Conservation (phyloP, 2,113 vertebrate species). For the Callorhinus ursinus region DNA sequence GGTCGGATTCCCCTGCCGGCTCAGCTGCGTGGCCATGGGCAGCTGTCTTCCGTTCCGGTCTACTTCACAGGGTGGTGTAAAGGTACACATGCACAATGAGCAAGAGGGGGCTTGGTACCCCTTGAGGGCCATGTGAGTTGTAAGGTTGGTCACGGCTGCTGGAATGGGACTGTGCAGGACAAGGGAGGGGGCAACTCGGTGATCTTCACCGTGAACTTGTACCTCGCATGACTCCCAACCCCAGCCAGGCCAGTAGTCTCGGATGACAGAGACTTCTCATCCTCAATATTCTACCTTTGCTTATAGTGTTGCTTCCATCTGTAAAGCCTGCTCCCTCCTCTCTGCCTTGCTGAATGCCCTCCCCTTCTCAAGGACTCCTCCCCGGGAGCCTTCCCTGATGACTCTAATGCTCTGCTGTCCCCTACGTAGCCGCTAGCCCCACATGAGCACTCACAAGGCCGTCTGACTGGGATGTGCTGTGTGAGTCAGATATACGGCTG, state of each 20-base stretch:
- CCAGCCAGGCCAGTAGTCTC: background rate
- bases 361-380: background rate
- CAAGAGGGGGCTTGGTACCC: background rate
- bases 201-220: background rate
- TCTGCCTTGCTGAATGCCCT: background rate
- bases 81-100: background rate
- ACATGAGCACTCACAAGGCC: background rate
- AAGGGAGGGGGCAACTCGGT: background rate
- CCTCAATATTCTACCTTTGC: background rate
- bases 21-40: background rate
- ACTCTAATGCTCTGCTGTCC: background rate
- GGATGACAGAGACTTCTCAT: background rate
- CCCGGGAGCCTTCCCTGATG: background rate
- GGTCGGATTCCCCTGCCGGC: rapidly evolving
- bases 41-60: background rate
- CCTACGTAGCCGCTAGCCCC: rapidly evolving
- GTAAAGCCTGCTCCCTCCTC: background rate
- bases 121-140: rapidly evolving
- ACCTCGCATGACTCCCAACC: rapidly evolving
- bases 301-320: rapidly evolving
- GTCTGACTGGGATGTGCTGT: background rate
- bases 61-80: background rate
- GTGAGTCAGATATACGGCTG: background rate
- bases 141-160: background rate
- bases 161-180: background rate